Evolutionary conservation across 2,797 vertebrate genomes (phyloP), one percentile per base, ranked within the genome.

Genomic region (Odontamblyopus rebecca): DNA sequence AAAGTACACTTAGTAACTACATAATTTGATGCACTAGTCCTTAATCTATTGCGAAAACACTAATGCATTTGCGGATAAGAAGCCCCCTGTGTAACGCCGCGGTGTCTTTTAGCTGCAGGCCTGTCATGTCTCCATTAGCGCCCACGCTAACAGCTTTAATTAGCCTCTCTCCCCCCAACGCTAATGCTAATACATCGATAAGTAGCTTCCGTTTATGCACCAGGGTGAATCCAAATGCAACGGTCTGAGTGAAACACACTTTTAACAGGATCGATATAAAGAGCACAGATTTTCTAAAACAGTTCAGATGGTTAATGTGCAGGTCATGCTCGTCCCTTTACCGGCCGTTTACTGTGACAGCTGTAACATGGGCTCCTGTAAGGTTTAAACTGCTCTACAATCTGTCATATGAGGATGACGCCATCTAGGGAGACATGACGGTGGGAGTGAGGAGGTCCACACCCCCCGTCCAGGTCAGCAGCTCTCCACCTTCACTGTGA

Each of bases 91-190:
- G 75, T 59, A 82, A 81, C 75, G 73, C 83, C 67, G 76, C 74
- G 69, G 85, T 82, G 79, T 81, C 71, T 78, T 63, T 69, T 69
- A 68, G 69, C 78, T 84, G 76, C 30, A 83, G 84, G 86, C 85
- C 82, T 65, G 62, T 84, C 72, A 48, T 35, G 70, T 72, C 66
- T 87, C 83, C 85, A 89, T 88, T 91, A 88, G 74, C 18, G 75
- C 87, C 83, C 87, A 83, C 79, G 6, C 81, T 81, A 86, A 86
- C 82, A 82, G 65, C 80, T 70, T 83, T 89, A 90, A 91, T 89
- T 87, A 87, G 71, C 65, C 63, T 59, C 72, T 76, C 83, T 66
- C 74, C 48, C 51, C 13, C 44, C 44, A 48, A 13, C 13, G 35
- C 35, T 80, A 74, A 67, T 75, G 51, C 78, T 13, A 67, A 61